Evolutionary conservation across 2,888 invertebrate species (phyloP).

Genomic region (Limnephilus marmoratus): DNA sequence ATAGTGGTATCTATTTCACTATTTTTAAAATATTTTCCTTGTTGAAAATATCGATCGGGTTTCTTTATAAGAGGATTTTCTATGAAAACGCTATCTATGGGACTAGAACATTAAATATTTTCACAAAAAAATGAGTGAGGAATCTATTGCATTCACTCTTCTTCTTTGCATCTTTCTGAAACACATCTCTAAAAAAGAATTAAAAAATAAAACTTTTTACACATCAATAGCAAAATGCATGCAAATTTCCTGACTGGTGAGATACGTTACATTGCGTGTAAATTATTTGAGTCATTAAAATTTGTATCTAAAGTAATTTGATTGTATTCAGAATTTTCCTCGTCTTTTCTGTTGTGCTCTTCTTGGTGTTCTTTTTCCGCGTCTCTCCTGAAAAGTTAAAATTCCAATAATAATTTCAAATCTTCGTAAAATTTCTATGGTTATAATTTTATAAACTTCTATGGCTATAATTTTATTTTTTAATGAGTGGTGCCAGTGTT

Average conservation of each 20-base stretch:
- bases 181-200: background rate
- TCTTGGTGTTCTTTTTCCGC: conserved; percentile 73
- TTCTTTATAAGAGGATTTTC: background rate
- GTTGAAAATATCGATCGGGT: background rate
- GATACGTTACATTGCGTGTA: background rate
- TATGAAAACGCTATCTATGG: background rate
- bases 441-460: background rate
- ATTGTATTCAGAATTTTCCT: conserved; percentile 69
- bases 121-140: background rate
- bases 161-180: conserved; percentile 71
- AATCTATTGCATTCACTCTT: background rate
- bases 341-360: conserved; percentile 69
- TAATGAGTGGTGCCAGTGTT: background rate
- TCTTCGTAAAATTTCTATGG: background rate
- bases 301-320: conserved; percentile 64
- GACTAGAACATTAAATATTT: background rate
- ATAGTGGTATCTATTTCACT: background rate
- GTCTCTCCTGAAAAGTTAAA: conserved; percentile 72
- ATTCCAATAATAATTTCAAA: background rate
- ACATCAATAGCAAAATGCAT: background rate
- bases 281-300: conserved; percentile 70
- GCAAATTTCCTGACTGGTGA: background rate
- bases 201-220: background rate
- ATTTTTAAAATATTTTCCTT: background rate
- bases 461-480: background rate